Percentiles rank a stretch among this genome's conserved stretches.
Conservation (phyloP, 2,888 invertebrate species). For the Tortricodes alternella region DNA sequence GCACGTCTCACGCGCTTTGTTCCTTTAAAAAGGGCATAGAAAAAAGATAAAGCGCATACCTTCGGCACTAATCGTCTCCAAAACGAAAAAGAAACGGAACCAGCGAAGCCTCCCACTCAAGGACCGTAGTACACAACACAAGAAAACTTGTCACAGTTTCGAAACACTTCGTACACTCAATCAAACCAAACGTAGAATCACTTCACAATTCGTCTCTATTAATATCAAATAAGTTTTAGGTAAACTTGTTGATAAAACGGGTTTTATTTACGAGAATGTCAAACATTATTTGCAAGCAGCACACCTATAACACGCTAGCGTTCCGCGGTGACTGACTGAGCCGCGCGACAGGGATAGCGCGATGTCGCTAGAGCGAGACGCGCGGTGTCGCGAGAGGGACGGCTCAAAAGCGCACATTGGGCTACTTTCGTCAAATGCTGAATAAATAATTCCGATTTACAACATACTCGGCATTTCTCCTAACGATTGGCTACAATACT, state of each 20-base stretch:
- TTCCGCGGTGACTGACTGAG: constrained; percentile 73
- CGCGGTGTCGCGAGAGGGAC: constrained; percentile 67
- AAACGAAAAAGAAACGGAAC: constrained; percentile 57
- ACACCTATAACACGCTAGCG: constrained; percentile 68
- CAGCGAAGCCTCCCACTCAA: constrained; percentile 73
- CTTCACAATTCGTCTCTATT: constrained; percentile 11
- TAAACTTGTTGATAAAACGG: constrained; percentile 47
- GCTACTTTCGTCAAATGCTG: constrained; percentile 45
- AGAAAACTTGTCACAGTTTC: constrained; percentile 75
- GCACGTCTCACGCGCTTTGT: neutral
- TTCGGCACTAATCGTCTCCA: constrained; percentile 58
- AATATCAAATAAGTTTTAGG: constrained; percentile 18
- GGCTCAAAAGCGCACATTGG: constrained; percentile 70
- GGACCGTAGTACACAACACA: constrained; percentile 66
- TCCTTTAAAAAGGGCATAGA: constrained; percentile 8
- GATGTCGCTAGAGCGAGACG: constrained; percentile 67
- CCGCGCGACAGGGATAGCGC: constrained; percentile 64
- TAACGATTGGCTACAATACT: constrained; percentile 22
- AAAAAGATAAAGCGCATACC: constrained; percentile 48
- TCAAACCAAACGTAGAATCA: constrained; percentile 2
- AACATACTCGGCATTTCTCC: constrained; percentile 23
- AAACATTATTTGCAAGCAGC: constrained; percentile 44
- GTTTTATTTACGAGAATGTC: constrained; percentile 64
- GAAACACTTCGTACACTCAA: constrained; percentile 47
- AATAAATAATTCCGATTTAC: neutral